Percentiles rank a stretch among this genome's conserved stretches.
phyloP scores from a whole-genome alignment of 1,140 invertebrate genomes.

The Drosophila subobscura region DNA sequence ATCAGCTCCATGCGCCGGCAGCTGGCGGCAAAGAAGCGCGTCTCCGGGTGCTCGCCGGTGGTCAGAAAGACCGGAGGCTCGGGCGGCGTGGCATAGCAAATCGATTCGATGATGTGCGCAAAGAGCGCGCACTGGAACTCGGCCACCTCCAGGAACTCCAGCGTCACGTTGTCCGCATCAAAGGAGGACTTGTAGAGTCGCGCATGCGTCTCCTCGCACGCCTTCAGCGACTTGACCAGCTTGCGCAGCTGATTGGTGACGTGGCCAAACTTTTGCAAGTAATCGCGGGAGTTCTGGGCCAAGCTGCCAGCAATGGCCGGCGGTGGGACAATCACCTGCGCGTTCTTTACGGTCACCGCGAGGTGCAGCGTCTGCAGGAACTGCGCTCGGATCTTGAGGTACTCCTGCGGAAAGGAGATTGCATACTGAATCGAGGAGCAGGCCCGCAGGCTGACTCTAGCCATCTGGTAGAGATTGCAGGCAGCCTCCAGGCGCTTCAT shows the following conservation, averaged over 20 bases:
- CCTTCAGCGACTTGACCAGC: constrained; percentile 88
- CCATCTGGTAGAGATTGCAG: constrained; percentile 87
- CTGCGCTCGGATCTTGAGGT: constrained; percentile 89
- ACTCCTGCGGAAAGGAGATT: constrained; percentile 90
- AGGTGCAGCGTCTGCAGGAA: constrained; percentile 90
- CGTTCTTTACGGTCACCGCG: constrained; percentile 90
- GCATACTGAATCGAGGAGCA: constrained; percentile 80
- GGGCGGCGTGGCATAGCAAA: constrained; percentile 78
- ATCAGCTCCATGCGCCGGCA: constrained; percentile 74
- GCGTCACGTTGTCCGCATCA: constrained; percentile 94
- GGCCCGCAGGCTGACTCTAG: constrained; percentile 89
- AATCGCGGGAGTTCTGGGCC: constrained; percentile 90
- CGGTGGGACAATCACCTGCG: constrained; percentile 94
- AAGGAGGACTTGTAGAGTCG: constrained; percentile 95
- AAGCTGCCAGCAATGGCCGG: constrained; percentile 94
- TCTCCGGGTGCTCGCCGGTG: constrained; percentile 76
- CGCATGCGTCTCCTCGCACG: constrained; percentile 90
- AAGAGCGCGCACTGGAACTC: constrained; percentile 79
- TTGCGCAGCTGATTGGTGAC: constrained; percentile 89
- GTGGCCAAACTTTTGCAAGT: constrained; percentile 92
- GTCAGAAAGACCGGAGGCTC: constrained; percentile 74
- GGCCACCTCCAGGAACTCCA: constrained; percentile 90
- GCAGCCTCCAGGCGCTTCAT: constrained; percentile 87
- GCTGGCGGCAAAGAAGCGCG: constrained; percentile 68
- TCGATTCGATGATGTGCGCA: constrained; percentile 77